Conservation (phyloP, 2,888 invertebrate genomes). For the Nomada lathburiana region DNA sequence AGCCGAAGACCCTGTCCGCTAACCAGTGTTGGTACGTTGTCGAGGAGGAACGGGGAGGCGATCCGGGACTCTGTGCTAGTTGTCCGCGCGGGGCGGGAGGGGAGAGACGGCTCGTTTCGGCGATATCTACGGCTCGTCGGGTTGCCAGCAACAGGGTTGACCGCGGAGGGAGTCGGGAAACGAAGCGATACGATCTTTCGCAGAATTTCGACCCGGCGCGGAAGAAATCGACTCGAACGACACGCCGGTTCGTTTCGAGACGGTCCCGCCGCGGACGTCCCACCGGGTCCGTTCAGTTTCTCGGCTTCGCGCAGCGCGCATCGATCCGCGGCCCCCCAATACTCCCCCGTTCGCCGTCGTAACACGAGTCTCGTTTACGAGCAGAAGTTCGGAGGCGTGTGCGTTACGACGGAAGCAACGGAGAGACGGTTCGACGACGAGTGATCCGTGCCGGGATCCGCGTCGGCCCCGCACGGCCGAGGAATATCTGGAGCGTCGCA, state of each 20-base stretch:
- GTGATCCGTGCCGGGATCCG: constrained; percentile 25
- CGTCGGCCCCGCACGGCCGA: constrained; percentile 40
- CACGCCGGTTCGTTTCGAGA: constrained; percentile 33
- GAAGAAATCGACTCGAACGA: constrained; percentile 44
- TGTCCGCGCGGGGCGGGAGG: constrained; percentile 32
- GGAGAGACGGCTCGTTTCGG: constrained; percentile 23
- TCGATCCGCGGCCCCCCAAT: constrained; percentile 8
- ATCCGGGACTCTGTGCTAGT: constrained; percentile 58
- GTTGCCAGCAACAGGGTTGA: constrained; percentile 61
- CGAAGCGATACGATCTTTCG: constrained; percentile 82
- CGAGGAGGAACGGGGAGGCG: constrained; percentile 66
- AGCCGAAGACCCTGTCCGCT: constrained; percentile 74
- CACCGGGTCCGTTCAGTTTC: background rate
- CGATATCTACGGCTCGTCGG: constrained; percentile 64
- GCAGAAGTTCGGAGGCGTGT: constrained; percentile 35
- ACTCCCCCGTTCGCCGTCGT: background rate
- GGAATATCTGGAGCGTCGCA: constrained; percentile 52
- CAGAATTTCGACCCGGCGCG: constrained; percentile 76
- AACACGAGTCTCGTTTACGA: constrained; percentile 43
- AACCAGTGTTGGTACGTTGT: constrained; percentile 64
- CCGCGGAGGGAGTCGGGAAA: constrained; percentile 78
- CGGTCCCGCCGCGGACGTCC: constrained; percentile 7
- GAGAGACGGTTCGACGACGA: constrained; percentile 26
- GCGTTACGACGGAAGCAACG: constrained; percentile 27
- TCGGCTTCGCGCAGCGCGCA: background rate